phyloP scores from a whole-genome alignment of 2,797 vertebrate species.

The Denticeps clupeoides region DNA sequence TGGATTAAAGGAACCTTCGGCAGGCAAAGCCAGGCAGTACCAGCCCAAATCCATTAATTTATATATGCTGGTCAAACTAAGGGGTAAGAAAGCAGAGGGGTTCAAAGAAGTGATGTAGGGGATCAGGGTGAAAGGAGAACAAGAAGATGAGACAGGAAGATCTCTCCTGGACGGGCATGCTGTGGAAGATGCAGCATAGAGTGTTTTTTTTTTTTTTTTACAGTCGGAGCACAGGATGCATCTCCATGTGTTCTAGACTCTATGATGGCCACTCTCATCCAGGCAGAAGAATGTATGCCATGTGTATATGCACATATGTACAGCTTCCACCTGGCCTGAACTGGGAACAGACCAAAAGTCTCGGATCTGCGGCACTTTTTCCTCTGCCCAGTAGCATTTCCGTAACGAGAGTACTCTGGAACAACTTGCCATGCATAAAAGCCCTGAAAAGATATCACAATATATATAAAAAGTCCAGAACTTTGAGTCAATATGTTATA shows the following conservation, averaged over 20 bases:
- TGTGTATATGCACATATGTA: slow-evolving; percentile 4
- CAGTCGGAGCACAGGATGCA: too few species aligned
- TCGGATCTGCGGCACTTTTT: too few species aligned
- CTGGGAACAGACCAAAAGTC: neutral
- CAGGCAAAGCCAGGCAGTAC: slow-evolving; percentile 1
- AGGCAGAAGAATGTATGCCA: slow-evolving; percentile 10
- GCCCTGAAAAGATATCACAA: too few species aligned
- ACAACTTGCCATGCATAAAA: too few species aligned
- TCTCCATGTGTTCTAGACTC: too few species aligned
- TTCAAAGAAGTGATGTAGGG: too few species aligned
- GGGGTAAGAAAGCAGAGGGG: neutral
- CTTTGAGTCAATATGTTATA: too few species aligned
- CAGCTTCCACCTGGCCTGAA: slow-evolving; percentile 1
- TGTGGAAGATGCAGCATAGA: slow-evolving; percentile 11
- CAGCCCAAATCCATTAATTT: too few species aligned
- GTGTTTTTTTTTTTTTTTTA: slow-evolving; percentile 8
- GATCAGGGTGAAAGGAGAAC: slow-evolving; percentile 5
- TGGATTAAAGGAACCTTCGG: slow-evolving; percentile 3
- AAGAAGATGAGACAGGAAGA: neutral
- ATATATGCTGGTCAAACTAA: neutral
- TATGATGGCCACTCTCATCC: slow-evolving; percentile 23
- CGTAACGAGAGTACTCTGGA: too few species aligned
- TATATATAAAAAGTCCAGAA: too few species aligned
- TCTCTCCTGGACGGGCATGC: slow-evolving; percentile 20
- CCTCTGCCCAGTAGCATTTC: too few species aligned